phyloP scores from a whole-genome alignment of 1,140 invertebrate genomes.

The Hyles euphorbiae region DNA sequence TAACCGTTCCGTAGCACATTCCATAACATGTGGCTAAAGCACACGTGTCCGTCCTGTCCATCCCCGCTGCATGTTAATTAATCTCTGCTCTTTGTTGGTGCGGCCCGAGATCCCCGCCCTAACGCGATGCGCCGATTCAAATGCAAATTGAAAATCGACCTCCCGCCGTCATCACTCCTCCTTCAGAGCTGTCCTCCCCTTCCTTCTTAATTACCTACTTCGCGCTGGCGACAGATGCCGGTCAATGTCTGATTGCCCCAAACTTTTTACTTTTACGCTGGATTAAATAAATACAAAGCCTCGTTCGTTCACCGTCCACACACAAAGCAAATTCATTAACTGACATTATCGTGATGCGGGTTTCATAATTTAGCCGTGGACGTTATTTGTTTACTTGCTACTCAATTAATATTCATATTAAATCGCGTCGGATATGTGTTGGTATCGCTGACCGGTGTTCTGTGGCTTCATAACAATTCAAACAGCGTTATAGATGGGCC shows the following conservation, averaged over 20 bases:
- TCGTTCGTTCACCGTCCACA: too few relatives aligned
- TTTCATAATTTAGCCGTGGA: too few relatives aligned
- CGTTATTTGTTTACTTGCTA: slow-evolving; percentile 6
- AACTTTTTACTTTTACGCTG: background rate
- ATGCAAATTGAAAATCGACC: slow-evolving; percentile 39
- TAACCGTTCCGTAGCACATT: too few relatives aligned
- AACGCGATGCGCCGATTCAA: slow-evolving; percentile 26
- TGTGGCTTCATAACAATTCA: too few relatives aligned
- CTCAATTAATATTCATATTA: slow-evolving; percentile 1
- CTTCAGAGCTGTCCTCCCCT: slow-evolving; percentile 13
- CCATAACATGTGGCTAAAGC: too few relatives aligned
- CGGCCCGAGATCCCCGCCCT: slow-evolving; percentile 13
- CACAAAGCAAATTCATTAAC: slow-evolving; percentile 9
- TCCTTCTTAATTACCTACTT: slow-evolving; percentile 30
- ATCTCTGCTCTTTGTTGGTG: slow-evolving; percentile 29
- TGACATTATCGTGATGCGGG: too few relatives aligned
- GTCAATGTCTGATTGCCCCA: slow-evolving; percentile 19
- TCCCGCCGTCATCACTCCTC: slow-evolving; percentile 23
- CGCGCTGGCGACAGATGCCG: slow-evolving; percentile 17
- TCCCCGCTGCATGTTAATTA: slow-evolving; percentile 27
- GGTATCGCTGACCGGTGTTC: too few relatives aligned
- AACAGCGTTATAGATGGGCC: too few relatives aligned
- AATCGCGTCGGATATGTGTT: too few relatives aligned
- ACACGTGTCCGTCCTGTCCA: slow-evolving; percentile 1
- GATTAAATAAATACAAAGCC: too few relatives aligned